These are phyloP conservation scores for human (Homo sapiens) DNA, from an alignment of 2,113 vertebrate species.

Conservation along the genomic window GRCh38 chr2:21166001-21166500, in stretches of 20 bases:
- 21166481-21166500: neutral
- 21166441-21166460: neutral
- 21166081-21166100: neutral
- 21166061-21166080: neutral
- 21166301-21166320: neutral
- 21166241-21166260: neutral
- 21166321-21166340: neutral
- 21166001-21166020: neutral
- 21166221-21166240: neutral
- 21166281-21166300: neutral
- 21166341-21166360: neutral
- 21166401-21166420: neutral
- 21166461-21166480: neutral
- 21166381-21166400: neutral
- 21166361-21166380: neutral
- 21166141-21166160: neutral
- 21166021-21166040: neutral
- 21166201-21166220: neutral
- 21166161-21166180: neutral
- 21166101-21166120: neutral
- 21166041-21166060: neutral
- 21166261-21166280: neutral
- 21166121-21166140: constrained; percentile 2
- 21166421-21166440: neutral
- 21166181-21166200: neutral